Evolutionary conservation across 2,888 invertebrate genomes (phyloP).

Genomic region (Folsomia candida): DNA sequence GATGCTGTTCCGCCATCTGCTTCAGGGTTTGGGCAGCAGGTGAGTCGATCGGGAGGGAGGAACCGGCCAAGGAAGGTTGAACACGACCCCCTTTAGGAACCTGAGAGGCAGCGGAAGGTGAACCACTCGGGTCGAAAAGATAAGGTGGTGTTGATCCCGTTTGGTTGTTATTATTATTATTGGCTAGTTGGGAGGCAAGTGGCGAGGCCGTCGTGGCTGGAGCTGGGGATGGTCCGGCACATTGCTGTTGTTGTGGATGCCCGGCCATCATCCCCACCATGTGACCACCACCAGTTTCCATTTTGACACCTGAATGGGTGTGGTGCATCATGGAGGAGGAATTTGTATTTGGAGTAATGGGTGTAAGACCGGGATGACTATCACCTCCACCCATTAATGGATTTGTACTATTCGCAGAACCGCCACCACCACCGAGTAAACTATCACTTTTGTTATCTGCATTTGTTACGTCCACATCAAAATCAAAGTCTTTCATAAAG

Average conservation of each 20-base stretch:
- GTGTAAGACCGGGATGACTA: slow-evolving; percentile 32
- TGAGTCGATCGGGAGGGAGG: slow-evolving; percentile 57
- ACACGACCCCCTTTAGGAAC: slow-evolving; percentile 13
- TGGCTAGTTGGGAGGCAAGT: slow-evolving; percentile 48
- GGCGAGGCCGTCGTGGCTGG: slow-evolving; percentile 50
- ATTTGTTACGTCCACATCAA: slow-evolving; percentile 59
- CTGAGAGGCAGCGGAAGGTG: slow-evolving; percentile 19
- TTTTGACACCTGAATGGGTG: slow-evolving; percentile 27
- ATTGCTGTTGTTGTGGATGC: slow-evolving; percentile 21
- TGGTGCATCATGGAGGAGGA: slow-evolving; percentile 29
- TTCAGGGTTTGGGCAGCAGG: slow-evolving; percentile 93
- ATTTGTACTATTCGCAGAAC: slow-evolving; percentile 27
- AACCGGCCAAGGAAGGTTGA: slow-evolving; percentile 22
- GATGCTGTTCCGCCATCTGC: slow-evolving; percentile 96
- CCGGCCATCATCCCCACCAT: slow-evolving; percentile 33
- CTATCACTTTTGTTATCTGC: slow-evolving; percentile 53
- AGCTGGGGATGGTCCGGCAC: slow-evolving; percentile 49
- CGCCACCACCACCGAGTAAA: not conserved
- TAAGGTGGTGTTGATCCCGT: slow-evolving; percentile 15
- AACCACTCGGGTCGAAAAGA: slow-evolving; percentile 19
- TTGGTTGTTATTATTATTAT: not conserved
- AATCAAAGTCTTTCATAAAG: slow-evolving; percentile 75
- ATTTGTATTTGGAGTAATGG: slow-evolving; percentile 34
- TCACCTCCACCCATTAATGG: slow-evolving; percentile 7
- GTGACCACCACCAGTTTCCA: slow-evolving; percentile 24